These are phyloP conservation scores for Zaprionus lachaisei DNA, from an alignment of 1,140 invertebrate species.

Conservation along the genomic window DNA sequence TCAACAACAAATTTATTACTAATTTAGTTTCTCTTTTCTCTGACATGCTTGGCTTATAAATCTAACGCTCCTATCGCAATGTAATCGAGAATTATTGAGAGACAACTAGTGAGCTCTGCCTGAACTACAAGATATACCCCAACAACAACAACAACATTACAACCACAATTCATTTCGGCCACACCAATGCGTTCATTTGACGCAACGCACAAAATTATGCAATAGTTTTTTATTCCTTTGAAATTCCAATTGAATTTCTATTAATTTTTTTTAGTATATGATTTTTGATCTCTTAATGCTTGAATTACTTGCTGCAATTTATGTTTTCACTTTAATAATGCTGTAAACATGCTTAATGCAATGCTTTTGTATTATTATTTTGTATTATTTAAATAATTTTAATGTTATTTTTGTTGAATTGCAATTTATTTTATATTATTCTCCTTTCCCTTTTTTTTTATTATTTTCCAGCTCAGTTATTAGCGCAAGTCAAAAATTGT, in stretches of 20 bases:
- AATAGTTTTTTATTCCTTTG: conserved; percentile 62
- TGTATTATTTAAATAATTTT: conserved; percentile 29
- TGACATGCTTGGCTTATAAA: conserved; percentile 83
- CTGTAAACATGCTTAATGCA: conserved; percentile 67
- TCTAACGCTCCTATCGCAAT: conserved; percentile 76
- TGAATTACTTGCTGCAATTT: conserved; percentile 74
- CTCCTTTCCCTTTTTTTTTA: conserved; percentile 44
- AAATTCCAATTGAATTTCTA: conserved; percentile 67
- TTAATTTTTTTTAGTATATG: conserved; percentile 48
- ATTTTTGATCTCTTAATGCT: conserved; percentile 77
- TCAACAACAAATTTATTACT: conserved; percentile 76
- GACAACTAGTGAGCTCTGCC: conserved; percentile 31
- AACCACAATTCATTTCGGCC: conserved; percentile 66
- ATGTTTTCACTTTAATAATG: conserved; percentile 67
- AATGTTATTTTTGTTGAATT: conserved; percentile 55
- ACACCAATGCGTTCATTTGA: conserved; percentile 41
- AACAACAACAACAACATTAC: conserved; percentile 22
- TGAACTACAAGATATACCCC: not conserved
- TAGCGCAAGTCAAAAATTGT: conserved; percentile 61
- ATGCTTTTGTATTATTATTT: conserved; percentile 56
- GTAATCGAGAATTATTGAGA: conserved; percentile 61
- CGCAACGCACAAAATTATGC: conserved; percentile 71
- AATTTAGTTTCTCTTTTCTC: conserved; percentile 84
- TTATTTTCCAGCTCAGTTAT: conserved; percentile 79
- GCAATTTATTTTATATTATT: conserved; percentile 53